Evolutionary conservation across 2,888 invertebrate genomes (phyloP), one percentile per base, ranked within the genome.

Genomic region (Dorcus hopei): DNA sequence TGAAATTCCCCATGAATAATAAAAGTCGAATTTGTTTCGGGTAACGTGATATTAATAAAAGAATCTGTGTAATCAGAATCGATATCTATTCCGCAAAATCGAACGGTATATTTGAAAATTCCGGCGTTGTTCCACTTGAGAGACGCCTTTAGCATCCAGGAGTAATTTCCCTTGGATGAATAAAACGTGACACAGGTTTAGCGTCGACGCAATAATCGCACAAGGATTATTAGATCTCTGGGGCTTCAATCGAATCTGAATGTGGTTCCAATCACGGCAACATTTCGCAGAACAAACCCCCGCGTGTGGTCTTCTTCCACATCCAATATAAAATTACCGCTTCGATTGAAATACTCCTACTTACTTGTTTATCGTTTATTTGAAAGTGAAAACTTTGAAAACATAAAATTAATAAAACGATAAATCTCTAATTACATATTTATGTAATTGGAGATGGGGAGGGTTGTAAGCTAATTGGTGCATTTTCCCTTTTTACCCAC

Each of bases 161-260:
- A 58, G 60, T 61, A 63, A 63, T 63, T 63, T 63, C 60, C 58
- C 63, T 57, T 57, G 61, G 58, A 63, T 61, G 63, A 63, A 61
- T 61, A 63, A 63, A 63, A 61, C 61, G 61, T 59, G 61, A 61
- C 61, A 57, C 56, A 54, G 57, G 57, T 61, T 63, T 63, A 61
- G 56, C 51, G 57, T n/a, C 57, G 57, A 56, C 53, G 52, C 52
- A 55, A 55, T 52, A 59, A 55, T 55, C 43, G 49, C 54, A 49
- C 42, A 55, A 38, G 52, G 57, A 61, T 63, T 61, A 63, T 63
- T 61, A 61, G 63, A 61, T 63, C 61, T 59, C 57, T 57, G 61
- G 54, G 50, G 61, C 49, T 52, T 42, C 58, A 59, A 63, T 64
- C 61, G 57, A 61, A 58, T 60, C 56, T 57, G 59, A 61, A 61